Conservation (phyloP, 2,113 vertebrate genomes). For the Callipepla squamata region DNA sequence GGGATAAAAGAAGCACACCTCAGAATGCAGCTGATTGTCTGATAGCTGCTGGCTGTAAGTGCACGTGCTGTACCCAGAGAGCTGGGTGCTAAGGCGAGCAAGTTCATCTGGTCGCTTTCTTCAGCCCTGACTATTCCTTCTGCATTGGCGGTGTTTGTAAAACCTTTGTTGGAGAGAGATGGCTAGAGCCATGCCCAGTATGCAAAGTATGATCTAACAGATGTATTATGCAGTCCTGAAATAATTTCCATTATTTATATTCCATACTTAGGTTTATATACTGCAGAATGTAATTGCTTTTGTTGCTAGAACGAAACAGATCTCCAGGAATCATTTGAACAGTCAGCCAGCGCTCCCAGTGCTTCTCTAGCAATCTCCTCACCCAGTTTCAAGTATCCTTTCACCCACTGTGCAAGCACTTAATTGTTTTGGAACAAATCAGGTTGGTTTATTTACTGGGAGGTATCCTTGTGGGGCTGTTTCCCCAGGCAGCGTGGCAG, state of each 20-base stretch:
- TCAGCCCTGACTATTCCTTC: neutral
- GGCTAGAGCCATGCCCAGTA: neutral
- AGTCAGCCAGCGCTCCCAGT: neutral
- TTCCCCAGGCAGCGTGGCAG: neutral
- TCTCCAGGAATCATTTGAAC: constrained; percentile 33
- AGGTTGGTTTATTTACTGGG: neutral
- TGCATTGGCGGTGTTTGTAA: neutral
- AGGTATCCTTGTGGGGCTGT: neutral
- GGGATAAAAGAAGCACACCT: neutral
- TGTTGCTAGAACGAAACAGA: constrained; percentile 11
- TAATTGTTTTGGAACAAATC: neutral
- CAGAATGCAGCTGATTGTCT: neutral
- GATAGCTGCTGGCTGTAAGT: neutral
- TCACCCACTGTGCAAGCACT: neutral
- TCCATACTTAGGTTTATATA: neutral
- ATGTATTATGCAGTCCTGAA: neutral
- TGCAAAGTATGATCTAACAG: constrained; percentile 35
- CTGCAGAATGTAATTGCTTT: neutral
- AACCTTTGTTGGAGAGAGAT: neutral
- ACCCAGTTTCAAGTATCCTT: neutral
- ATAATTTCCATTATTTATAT: constrained; percentile 54
- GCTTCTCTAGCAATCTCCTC: neutral
- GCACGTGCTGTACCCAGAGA: neutral
- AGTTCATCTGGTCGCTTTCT: neutral
- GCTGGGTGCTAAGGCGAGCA: neutral